phyloP scores from a whole-genome alignment of 1,140 invertebrate species.

The Lutraria rhynchaena region DNA sequence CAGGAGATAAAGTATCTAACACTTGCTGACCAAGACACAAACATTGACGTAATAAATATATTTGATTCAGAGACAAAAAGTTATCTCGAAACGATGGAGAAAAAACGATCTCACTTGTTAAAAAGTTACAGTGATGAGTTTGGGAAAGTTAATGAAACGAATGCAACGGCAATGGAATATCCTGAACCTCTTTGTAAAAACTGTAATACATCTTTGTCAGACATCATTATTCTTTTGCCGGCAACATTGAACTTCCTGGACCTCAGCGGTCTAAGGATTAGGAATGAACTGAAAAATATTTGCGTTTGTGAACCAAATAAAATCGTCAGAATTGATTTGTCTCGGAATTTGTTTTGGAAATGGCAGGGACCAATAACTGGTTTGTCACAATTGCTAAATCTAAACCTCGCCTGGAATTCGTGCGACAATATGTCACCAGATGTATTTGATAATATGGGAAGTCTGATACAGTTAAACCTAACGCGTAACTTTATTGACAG shows the following conservation, averaged over 20 bases:
- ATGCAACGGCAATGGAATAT: no score
- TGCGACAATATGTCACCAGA: constrained; percentile 6
- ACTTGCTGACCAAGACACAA: constrained; percentile 4
- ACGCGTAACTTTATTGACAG: constrained; percentile 5
- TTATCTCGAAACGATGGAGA: neutral
- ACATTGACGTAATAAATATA: neutral
- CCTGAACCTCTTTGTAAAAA: no score
- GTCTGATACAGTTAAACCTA: neutral
- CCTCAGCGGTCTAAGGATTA: neutral
- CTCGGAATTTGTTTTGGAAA: neutral
- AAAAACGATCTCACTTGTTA: neutral
- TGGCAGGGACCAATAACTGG: constrained; percentile 19
- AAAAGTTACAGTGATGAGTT: neutral
- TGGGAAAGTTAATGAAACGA: no score
- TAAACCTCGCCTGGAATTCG: constrained; percentile 16
- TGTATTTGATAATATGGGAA: neutral
- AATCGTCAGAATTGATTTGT: neutral
- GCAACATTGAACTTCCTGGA: neutral
- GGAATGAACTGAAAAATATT: constrained; percentile 9
- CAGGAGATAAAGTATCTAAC: neutral
- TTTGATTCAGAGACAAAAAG: neutral
- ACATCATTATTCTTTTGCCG: neutral
- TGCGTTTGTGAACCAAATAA: constrained; percentile 18
- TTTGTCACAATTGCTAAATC: neutral
- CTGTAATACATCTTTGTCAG: neutral